Evolutionary conservation across 2,113 vertebrate genomes (phyloP).

Genomic region (Melanostigma gelatinosum): DNA sequence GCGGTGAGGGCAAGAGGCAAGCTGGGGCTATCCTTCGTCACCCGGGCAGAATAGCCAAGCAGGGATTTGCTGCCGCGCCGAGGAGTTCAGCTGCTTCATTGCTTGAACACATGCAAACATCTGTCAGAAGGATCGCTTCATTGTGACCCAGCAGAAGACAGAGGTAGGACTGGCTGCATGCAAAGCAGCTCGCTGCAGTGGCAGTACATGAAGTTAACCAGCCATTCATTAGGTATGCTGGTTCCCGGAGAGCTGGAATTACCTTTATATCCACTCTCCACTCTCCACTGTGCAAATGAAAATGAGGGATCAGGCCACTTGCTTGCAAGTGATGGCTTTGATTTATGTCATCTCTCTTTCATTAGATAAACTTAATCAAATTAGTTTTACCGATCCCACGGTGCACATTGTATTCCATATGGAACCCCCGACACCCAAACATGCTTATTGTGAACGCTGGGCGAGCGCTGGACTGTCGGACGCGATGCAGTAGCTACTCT

Average conservation of each 20-base stretch:
- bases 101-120: slow-evolving; percentile 45
- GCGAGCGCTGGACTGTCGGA: not conserved
- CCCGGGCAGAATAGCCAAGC: slow-evolving; percentile 7
- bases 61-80: not conserved
- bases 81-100: slow-evolving; percentile 39
- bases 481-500: not conserved
- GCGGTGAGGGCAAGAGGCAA: slow-evolving; percentile 8
- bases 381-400: not conserved
- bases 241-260: slow-evolving; percentile 38
- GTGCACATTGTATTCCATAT: not conserved
- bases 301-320: not conserved
- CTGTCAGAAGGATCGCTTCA: slow-evolving; percentile 52
- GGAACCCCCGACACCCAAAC: not conserved
- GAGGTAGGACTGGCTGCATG: slow-evolving; percentile 34
- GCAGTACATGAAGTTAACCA: slow-evolving; percentile 45
- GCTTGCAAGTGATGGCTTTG: slow-evolving; percentile 19
- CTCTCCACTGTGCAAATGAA: slow-evolving; percentile 30
- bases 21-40: not conserved
- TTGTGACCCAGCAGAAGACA: slow-evolving; percentile 32
- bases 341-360: slow-evolving; percentile 47
- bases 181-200: slow-evolving; percentile 45
- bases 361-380: slow-evolving; percentile 49
- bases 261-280: no score
- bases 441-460: not conserved
- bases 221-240: slow-evolving; percentile 52